phyloP scores from a whole-genome alignment of 2,797 vertebrate species.

The Leptatherina wallacei region DNA sequence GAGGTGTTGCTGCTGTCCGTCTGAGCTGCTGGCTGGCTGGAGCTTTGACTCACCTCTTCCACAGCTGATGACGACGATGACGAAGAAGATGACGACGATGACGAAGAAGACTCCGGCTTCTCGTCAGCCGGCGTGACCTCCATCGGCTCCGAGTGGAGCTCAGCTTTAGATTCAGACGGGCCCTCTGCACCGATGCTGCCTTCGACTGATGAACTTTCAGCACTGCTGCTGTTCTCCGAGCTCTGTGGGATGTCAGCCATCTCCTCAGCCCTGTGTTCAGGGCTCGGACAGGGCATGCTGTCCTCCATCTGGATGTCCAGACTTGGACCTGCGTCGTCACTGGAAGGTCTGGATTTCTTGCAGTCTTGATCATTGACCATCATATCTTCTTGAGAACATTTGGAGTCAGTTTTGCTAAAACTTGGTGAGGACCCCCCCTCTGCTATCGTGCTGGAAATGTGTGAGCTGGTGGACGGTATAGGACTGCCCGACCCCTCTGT shows the following conservation, averaged over 20 bases:
- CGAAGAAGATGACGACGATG: constrained; percentile 38
- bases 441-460: constrained; percentile 52
- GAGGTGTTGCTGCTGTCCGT: constrained; percentile 80
- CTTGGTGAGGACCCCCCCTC: constrained; percentile 61
- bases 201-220: constrained; percentile 47
- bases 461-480: constrained; percentile 56
- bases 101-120: constrained; percentile 71
- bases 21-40: constrained; percentile 73
- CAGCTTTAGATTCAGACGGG: constrained; percentile 51
- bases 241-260: constrained; percentile 41
- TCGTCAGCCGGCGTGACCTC: constrained; percentile 82
- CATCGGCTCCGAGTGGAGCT: constrained; percentile 60
- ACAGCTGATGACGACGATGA: constrained; percentile 25
- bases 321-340: constrained; percentile 38
- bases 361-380: constrained; percentile 61
- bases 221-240: constrained; percentile 27
- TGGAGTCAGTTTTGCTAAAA: constrained; percentile 48
- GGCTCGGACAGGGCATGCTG: constrained; percentile 21
- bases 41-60: constrained; percentile 62
- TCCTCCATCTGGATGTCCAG: constrained; percentile 65
- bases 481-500: constrained; percentile 61
- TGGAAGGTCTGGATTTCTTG: constrained; percentile 50
- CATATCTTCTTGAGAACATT: constrained; percentile 55
- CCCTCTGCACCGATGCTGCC: constrained; percentile 23
- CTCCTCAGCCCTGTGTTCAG: constrained; percentile 65